Conservation (phyloP, 2,888 invertebrate genomes). For the Andrena fulva region DNA sequence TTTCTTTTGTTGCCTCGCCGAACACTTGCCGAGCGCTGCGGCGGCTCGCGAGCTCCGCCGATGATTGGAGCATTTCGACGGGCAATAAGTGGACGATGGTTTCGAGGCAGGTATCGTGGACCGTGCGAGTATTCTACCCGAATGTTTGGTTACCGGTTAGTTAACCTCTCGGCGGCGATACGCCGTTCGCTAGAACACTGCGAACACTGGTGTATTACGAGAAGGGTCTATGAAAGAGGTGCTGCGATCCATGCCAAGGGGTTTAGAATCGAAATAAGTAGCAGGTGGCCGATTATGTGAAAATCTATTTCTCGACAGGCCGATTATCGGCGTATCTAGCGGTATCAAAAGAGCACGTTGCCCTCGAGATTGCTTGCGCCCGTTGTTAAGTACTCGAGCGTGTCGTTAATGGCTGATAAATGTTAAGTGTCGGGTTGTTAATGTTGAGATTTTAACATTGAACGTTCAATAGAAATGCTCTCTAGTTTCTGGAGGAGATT, state of each 20-base stretch:
- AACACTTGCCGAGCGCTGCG: constrained; percentile 6
- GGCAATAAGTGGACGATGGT: neutral
- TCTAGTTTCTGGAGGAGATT: too few relatives aligned
- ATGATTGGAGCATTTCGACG: constrained; percentile 1
- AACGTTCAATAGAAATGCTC: neutral
- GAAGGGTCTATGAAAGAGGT: too few relatives aligned
- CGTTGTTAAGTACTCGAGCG: too few relatives aligned
- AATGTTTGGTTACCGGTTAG: neutral
- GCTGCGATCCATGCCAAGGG: neutral
- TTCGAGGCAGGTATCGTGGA: neutral
- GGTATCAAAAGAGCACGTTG: too few relatives aligned
- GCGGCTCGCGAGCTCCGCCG: neutral
- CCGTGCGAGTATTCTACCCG: neutral
- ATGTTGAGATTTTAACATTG: too few relatives aligned
- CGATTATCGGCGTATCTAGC: neutral
- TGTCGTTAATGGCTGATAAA: too few relatives aligned
- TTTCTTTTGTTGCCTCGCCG: neutral
- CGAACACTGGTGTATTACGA: too few relatives aligned
- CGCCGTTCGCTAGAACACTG: too few relatives aligned
- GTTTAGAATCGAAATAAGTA: too few relatives aligned
- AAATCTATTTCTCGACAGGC: neutral
- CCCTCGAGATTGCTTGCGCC: too few relatives aligned
- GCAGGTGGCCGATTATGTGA: neutral
- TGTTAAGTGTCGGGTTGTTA: too few relatives aligned
- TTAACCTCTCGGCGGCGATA: neutral